Evolutionary conservation across 2,888 invertebrate species (phyloP).

Genomic region (Candidula unifasciata): DNA sequence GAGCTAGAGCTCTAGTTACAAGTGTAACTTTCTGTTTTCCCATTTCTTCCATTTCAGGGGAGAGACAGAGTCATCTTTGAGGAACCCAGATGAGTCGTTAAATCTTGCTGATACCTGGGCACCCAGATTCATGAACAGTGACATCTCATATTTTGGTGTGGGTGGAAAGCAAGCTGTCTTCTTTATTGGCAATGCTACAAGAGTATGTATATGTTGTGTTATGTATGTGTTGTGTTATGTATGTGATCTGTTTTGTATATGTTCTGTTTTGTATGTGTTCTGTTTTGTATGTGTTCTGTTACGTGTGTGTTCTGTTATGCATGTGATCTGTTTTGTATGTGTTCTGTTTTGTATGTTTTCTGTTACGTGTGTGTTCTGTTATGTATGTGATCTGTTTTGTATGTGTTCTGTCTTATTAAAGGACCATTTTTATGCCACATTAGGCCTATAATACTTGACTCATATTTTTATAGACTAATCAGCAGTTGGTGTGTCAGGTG

Average conservation of each 20-base stretch:
- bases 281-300: not conserved
- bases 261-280: not conserved
- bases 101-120: slow-evolving; percentile 51
- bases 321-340: not conserved
- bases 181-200: slow-evolving; percentile 75
- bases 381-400: not conserved
- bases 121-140: slow-evolving; percentile 77
- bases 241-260: not conserved
- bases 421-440: no score
- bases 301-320: not conserved
- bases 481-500: no score
- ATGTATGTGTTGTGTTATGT: not conserved
- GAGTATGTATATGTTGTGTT: slow-evolving; percentile 62
- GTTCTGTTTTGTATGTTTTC: not conserved
- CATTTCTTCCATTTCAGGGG: not conserved
- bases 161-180: slow-evolving; percentile 78
- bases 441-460: no score
- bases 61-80: slow-evolving; percentile 1
- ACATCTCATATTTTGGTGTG: slow-evolving; percentile 78
- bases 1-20: no score
- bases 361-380: not conserved
- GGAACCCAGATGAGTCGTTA: slow-evolving; percentile 23
- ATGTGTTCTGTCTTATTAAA: not conserved
- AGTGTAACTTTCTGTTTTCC: not conserved
- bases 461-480: no score